phyloP scores from a whole-genome alignment of 2,888 invertebrate genomes.

The Abrostola triplasia region DNA sequence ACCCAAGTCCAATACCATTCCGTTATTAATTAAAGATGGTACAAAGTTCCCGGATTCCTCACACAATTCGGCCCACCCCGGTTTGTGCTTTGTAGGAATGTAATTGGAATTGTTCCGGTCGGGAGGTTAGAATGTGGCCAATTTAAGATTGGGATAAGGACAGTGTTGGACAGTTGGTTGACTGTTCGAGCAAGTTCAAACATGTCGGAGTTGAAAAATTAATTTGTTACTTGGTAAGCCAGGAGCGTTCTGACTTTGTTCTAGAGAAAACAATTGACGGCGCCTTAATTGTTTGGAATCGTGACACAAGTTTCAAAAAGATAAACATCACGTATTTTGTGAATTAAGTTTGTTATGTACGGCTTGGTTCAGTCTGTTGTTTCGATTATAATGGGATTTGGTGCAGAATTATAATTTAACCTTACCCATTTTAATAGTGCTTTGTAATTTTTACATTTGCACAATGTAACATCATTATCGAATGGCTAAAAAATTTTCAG shows the following conservation, averaged over 20 bases:
- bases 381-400: too few relatives aligned
- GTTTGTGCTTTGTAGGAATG: slow-evolving; percentile 74
- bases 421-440: too few relatives aligned
- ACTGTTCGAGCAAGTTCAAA: slow-evolving; percentile 58
- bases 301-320: slow-evolving; percentile 4
- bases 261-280: slow-evolving; percentile 12
- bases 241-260: slow-evolving; percentile 25
- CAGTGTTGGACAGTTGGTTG: slow-evolving; percentile 65
- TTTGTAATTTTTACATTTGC: too few relatives aligned
- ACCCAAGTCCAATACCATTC: slow-evolving; percentile 66
- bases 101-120: slow-evolving; percentile 83
- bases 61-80: slow-evolving; percentile 70
- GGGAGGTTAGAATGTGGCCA: slow-evolving; percentile 77
- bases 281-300: slow-evolving; percentile 22
- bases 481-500: too few relatives aligned
- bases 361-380: too few relatives aligned
- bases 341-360: neutral
- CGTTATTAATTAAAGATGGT: slow-evolving; percentile 79
- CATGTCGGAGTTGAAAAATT: slow-evolving; percentile 61
- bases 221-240: slow-evolving; percentile 47
- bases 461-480: too few relatives aligned
- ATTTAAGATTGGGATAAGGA: slow-evolving; percentile 77
- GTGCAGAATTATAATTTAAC: too few relatives aligned
- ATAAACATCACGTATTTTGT: slow-evolving; percentile 9
- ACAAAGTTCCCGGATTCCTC: slow-evolving; percentile 77